Conservation (phyloP, 2,113 vertebrate species). For the Haemorhous mexicanus region DNA sequence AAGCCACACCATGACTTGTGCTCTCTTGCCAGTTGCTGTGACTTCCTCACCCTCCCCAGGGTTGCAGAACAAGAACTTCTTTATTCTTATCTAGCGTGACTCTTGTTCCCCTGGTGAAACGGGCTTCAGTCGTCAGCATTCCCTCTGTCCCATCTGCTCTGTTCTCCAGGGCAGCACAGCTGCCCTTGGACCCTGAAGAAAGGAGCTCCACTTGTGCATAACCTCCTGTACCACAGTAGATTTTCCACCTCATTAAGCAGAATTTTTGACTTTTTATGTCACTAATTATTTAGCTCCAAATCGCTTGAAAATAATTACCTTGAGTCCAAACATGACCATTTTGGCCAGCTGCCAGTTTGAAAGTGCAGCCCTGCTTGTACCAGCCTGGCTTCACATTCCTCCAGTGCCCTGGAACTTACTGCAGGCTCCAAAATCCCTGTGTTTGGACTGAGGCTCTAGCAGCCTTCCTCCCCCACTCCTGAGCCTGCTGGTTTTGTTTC, state of each 20-base stretch:
- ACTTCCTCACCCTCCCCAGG: not conserved
- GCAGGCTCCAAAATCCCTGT: not conserved
- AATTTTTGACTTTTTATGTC: not conserved
- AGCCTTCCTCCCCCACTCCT: not conserved
- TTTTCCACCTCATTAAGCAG: not conserved
- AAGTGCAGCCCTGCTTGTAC: not conserved
- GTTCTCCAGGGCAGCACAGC: not conserved
- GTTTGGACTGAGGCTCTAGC: not conserved
- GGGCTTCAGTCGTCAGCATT: rapidly evolving
- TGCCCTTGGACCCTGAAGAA: not conserved
- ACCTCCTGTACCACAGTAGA: not conserved
- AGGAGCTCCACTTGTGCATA: not conserved
- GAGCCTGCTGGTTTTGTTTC: not conserved
- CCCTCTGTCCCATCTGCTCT: not conserved
- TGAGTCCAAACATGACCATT: not conserved
- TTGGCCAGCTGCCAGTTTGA: not conserved
- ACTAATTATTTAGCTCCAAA: not conserved
- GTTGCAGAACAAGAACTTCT: not conserved
- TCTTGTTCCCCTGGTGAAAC: not conserved
- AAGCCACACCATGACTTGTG: not conserved
- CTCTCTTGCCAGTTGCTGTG: not conserved
- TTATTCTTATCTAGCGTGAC: not conserved
- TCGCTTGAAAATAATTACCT: not conserved
- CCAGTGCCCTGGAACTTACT: not conserved
- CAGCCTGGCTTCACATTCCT: not conserved